Evolutionary conservation across 2,888 invertebrate genomes (phyloP).

Genomic region (Xylocampa areola): DNA sequence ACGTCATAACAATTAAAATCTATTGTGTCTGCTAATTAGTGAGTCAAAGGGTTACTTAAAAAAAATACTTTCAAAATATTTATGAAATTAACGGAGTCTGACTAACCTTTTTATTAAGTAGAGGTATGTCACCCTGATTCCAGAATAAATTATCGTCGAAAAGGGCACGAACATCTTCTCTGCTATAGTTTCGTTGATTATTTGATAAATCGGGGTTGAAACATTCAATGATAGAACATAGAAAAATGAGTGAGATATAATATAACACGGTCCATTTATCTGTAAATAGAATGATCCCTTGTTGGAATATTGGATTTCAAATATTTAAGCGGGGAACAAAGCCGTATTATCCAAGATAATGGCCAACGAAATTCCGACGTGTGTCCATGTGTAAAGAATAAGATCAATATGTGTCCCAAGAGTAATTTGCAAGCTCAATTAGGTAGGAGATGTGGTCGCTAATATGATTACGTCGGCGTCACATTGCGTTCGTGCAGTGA

Average conservation of each 20-base stretch:
- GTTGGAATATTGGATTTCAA: constrained; percentile 35
- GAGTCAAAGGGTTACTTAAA: not conserved
- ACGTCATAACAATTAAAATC: too few relatives aligned
- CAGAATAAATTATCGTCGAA: constrained; percentile 63
- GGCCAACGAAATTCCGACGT: constrained; percentile 6
- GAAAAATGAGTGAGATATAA: constrained; percentile 8
- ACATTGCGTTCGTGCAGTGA: not conserved
- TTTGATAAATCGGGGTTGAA: not conserved
- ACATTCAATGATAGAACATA: constrained; percentile 10
- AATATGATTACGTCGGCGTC: constrained; percentile 40
- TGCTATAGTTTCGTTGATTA: not conserved
- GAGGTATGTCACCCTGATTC: constrained; percentile 71
- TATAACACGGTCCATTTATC: constrained; percentile 18
- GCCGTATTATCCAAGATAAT: constrained; percentile 47
- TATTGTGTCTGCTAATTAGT: too few relatives aligned
- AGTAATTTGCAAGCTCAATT: constrained; percentile 30
- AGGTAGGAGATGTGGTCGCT: constrained; percentile 29
- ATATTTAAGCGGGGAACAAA: constrained; percentile 28
- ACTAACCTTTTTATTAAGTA: constrained; percentile 78
- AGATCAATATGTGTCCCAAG: constrained; percentile 41
- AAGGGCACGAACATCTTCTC: not conserved
- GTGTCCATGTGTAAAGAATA: constrained; percentile 41
- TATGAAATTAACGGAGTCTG: not conserved
- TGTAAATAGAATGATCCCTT: constrained; percentile 39
- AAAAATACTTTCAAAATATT: not conserved